Evolutionary conservation across 2,888 invertebrate genomes (phyloP).

Genomic region (Seira sanloemensis): DNA sequence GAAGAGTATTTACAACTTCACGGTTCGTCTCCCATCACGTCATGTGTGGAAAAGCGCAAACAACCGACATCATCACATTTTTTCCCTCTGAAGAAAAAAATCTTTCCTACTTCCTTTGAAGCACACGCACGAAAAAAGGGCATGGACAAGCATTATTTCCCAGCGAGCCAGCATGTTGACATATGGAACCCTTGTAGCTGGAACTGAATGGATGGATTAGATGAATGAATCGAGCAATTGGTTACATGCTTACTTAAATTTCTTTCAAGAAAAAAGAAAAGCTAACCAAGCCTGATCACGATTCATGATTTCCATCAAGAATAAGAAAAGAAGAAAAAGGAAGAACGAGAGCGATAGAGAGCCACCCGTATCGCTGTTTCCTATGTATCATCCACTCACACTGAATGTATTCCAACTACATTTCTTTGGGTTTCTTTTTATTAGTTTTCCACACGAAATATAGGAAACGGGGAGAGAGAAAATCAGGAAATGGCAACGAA

Average conservation of each 20-base stretch:
- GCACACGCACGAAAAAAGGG: constrained; percentile 7
- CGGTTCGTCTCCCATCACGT: constrained; percentile 46
- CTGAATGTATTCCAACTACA: neutral
- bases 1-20: constrained; percentile 53
- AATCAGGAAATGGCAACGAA: constrained; percentile 42
- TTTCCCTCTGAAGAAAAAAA: neutral
- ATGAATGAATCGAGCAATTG: constrained; percentile 31
- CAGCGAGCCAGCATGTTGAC: constrained; percentile 38
- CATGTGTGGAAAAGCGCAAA: constrained; percentile 57
- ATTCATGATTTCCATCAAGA: constrained; percentile 18
- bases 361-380: constrained; percentile 6
- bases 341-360: constrained; percentile 12
- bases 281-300: constrained; percentile 14
- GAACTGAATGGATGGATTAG: constrained; percentile 30
- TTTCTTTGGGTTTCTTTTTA: constrained; percentile 20
- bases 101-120: constrained; percentile 1
- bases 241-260: constrained; percentile 44
- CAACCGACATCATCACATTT: constrained; percentile 44
- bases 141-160: constrained; percentile 15
- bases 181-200: constrained; percentile 47
- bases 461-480: constrained; percentile 18
- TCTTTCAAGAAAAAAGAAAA: constrained; percentile 25
- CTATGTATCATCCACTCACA: neutral
- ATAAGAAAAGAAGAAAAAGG: neutral
- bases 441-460: constrained; percentile 36